Evolutionary conservation across 1,140 invertebrate species (phyloP).

Genomic region (Bombus turneri): DNA sequence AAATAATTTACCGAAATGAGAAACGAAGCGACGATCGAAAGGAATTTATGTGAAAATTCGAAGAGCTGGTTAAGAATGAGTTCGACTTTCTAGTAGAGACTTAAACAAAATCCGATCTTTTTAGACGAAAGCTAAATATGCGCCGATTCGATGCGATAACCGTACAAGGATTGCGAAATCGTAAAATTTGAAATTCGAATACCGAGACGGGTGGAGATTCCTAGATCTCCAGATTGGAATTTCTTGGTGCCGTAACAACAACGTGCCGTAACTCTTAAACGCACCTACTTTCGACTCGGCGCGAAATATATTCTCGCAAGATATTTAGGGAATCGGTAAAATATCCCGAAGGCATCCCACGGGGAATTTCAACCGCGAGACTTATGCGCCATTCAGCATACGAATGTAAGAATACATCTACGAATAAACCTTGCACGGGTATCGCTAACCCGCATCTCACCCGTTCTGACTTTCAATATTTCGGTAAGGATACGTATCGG

Average conservation of each 20-base stretch:
- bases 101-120: background rate
- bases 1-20: background rate
- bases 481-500: slow-evolving; percentile 28
- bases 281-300: slow-evolving; percentile 10
- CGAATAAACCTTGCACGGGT: slow-evolving; percentile 19
- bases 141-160: background rate
- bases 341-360: slow-evolving; percentile 35
- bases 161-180: background rate
- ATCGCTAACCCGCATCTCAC: slow-evolving; percentile 30
- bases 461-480: slow-evolving; percentile 45
- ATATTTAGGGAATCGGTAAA: slow-evolving; percentile 52
- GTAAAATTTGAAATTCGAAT: slow-evolving; percentile 47
- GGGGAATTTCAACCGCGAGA: slow-evolving; percentile 46
- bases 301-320: slow-evolving; percentile 37
- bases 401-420: slow-evolving; percentile 41
- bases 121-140: background rate
- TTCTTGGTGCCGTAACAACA: background rate
- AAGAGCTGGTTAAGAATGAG: background rate
- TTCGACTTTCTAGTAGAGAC: background rate
- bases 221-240: background rate
- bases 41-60: background rate
- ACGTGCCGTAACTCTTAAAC: slow-evolving; percentile 11
- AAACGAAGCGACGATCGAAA: background rate
- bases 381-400: slow-evolving; percentile 44
- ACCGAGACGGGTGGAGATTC: background rate